These are phyloP conservation scores for Onchidella celtica DNA, from an alignment of 2,888 invertebrate species.

Conservation along the genomic window DNA sequence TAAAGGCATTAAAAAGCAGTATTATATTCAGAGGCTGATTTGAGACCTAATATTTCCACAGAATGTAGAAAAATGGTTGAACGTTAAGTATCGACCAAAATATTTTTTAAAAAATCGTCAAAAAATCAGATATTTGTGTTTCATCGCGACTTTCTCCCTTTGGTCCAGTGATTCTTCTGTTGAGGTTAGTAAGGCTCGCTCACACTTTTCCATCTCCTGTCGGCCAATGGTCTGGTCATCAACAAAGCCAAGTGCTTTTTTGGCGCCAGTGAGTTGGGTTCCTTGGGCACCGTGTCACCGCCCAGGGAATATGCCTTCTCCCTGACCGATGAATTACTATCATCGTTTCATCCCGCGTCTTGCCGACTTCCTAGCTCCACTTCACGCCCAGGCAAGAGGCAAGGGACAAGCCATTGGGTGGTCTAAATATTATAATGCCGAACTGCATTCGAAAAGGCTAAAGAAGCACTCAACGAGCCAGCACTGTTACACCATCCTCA, in stretches of 20 bases:
- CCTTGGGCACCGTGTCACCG: conserved; percentile 30
- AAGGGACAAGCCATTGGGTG: conserved; percentile 40
- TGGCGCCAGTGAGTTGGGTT: conserved; percentile 9
- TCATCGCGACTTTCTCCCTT: too few relatives aligned
- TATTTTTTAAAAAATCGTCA: too few relatives aligned
- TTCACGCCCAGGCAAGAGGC: conserved; percentile 36
- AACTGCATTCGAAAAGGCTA: conserved; percentile 33
- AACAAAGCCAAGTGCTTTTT: conserved; percentile 42
- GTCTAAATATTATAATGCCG: conserved; percentile 15
- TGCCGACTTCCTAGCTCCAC: conserved; percentile 22
- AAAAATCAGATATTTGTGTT: too few relatives aligned
- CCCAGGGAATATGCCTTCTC: conserved; percentile 26
- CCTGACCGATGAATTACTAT: conserved; percentile 34
- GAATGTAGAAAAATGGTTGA: too few relatives aligned
- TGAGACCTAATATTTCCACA: too few relatives aligned
- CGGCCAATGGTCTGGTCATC: conserved; percentile 29
- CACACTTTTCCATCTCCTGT: conserved; percentile 29
- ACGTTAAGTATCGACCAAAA: too few relatives aligned
- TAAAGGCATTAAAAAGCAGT: too few relatives aligned
- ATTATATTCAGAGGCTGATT: too few relatives aligned
- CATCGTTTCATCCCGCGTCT: conserved; percentile 36
- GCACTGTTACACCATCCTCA: conserved; percentile 33
- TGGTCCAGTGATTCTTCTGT: too few relatives aligned
- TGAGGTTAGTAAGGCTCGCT: too few relatives aligned
- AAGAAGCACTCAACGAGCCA: conserved; percentile 35